These are phyloP conservation scores for Lathronympha strigana DNA, from an alignment of 2,888 invertebrate genomes.

Conservation along the genomic window DNA sequence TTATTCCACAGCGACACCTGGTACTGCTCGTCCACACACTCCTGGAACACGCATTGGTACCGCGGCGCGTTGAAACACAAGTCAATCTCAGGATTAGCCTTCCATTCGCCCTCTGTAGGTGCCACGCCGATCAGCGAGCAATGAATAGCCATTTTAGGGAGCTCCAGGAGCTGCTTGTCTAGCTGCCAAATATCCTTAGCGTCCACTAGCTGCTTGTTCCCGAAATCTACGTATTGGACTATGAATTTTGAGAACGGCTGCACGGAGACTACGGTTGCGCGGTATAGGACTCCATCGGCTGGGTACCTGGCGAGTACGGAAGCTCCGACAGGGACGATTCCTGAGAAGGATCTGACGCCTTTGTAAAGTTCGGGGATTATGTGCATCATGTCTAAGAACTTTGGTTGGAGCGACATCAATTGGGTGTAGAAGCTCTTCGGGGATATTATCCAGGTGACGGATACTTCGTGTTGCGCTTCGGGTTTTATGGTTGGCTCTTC, in stretches of 20 bases:
- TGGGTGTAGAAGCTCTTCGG: conserved; percentile 89
- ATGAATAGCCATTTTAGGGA: conserved; percentile 88
- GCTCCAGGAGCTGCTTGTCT: conserved; percentile 85
- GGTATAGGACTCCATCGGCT: conserved; percentile 88
- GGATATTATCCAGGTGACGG: conserved; percentile 90
- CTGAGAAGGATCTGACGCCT: conserved; percentile 72
- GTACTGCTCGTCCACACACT: conserved; percentile 72
- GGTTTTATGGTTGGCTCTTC: conserved; percentile 72
- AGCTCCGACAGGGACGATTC: conserved; percentile 82
- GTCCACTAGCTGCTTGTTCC: conserved; percentile 87
- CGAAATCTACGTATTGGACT: conserved; percentile 90
- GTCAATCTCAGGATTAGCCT: conserved; percentile 79
- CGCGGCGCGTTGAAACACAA: conserved; percentile 85
- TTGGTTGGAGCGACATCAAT: conserved; percentile 73
- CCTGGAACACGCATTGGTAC: conserved; percentile 84
- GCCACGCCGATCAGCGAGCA: conserved; percentile 86
- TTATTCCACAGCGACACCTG: conserved; percentile 78
- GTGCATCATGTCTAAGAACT: conserved; percentile 88
- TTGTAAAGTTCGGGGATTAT: conserved; percentile 88
- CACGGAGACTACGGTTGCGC: conserved; percentile 86
- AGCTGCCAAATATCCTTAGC: conserved; percentile 87
- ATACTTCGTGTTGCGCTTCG: conserved; percentile 83
- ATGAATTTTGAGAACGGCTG: conserved; percentile 85
- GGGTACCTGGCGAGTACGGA: conserved; percentile 88
- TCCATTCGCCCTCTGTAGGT: conserved; percentile 85